Evolutionary conservation across 2,797 vertebrate genomes (phyloP), one percentile per base, ranked within the genome.

Genomic region (Hippoglossus hippoglossus): DNA sequence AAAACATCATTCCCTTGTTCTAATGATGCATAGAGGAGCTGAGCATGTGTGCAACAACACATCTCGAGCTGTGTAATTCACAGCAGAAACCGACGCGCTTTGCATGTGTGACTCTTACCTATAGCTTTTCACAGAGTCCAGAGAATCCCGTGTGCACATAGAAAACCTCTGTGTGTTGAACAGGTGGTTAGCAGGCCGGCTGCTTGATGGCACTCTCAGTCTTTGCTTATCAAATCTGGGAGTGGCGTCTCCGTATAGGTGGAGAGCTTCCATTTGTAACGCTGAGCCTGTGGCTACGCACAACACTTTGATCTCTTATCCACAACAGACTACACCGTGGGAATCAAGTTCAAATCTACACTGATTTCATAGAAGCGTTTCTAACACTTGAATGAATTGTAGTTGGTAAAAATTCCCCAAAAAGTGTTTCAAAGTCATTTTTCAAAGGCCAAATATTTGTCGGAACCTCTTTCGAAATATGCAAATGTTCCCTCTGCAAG

Each of bases 151-250:
- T 80, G 79, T 87, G 39, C 46, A 26, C 61, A 75, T 12, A 58
- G 72, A 74, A 21, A 78, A 81, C 66, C 44, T 19, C 56, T 47
- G 71, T 53, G 73, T 60, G 63, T 49, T 73, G 81, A 87, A 90
- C 88, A 91, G 90, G 89, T 91, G 90, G 89, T 74, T 60, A 71
- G 75, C 54, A 77, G 79, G 67, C 63, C 18, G 59, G 73, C 72
- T 82, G 74, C 58, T 75, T 22, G 66, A 75, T 67, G 81, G 64
- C 67, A 85, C 82, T 83, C 75, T 83, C 75, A 78, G 19, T 49
- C 81, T 84, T 88, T 91, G 83, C 79, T 79, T 82, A 79, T 86
- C 87, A 90, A 89, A 92, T 91, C 80, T 82, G 80, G 79, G 85
- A 90, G 87, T 82, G 82, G 12, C 52, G 34, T 73, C 49, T 73